Base-by-base conservation (phyloP, 2,113 vertebrate species). In the Corythoichthys intestinalis region DNA sequence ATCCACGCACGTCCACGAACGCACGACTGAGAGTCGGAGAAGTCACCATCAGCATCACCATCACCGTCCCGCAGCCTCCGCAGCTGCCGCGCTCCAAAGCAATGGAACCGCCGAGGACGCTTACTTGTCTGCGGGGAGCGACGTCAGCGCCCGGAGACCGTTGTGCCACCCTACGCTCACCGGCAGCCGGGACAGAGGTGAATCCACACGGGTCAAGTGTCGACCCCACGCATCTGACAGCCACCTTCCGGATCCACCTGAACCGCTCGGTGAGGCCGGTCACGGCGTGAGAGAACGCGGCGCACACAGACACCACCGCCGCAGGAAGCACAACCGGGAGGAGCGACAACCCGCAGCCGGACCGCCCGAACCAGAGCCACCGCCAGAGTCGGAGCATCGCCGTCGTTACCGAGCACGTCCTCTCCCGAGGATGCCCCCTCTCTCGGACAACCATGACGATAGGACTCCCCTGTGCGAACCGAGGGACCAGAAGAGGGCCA, bases 81-180 rank as follows among this genome's bases (percentile, higher is more conserved):
- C 84, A 86, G 81, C 83, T 63, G 73, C 76, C 17, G 73, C 73
- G 9, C 77, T 80, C 64, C 78, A 81, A 37, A 77, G 79, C 85
- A 83, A 77, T 77, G 41, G 60, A 66, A 71, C 69, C 10, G 66
- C 79, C 38, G 91, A 87, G 56, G 91, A 91, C 74, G 76, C 79
- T 52, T 88, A 86, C 77, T 89, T 90, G 83, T 83, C 82, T 67
- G 85, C 90, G 35, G 89, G 90, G 70, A 87, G 94, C 81, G 95
- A 97, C 78, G 90, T 93, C 75, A 98, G 95, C 73, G 93, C 93
- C 64, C 93, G 95, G 84, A 94, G 96, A 94, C 96, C 96, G 83
- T 91, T 96, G 75, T 97, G 96, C 83, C 93, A 93, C 79, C 95
- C 96, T 12, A 90, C 90, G 48, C 81, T 86, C 17, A 6, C 73